Base-by-base conservation (phyloP, 30 jellyfish, hydroid and myxozoan genomes). In the Cassiopea andromeda region DNA sequence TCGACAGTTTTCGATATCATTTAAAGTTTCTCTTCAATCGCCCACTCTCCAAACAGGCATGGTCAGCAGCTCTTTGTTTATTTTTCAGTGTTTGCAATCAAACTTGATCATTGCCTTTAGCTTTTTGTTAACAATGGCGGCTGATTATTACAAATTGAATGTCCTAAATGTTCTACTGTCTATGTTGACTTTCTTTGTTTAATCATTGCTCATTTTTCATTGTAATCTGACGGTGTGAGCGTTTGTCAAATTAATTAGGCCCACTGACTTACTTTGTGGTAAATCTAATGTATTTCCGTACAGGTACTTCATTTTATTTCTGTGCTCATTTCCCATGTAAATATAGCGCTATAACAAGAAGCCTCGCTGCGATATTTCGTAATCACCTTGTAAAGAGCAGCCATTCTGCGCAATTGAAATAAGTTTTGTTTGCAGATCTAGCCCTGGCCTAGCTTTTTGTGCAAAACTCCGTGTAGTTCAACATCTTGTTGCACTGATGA, bases 131-230 rank as follows among this genome's bases (percentile, higher is more conserved):
- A 19, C 79, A 1, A 14, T 70, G 79, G 79, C 79, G 79, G 4
- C 79, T 70, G 79, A 7, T 54, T 19, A 54, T 70, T 43, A 18
- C 79, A 70, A 7, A 1, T 70, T 19, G 57, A 12, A 4, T 54
- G 7, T 70, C 14, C 54, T 70, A 19, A 70, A 15, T 7, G 14
- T 43, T 1, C 79, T 6, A 8, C 58, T 19, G 79, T 70, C 79
- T 70, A 7, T 70, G 79, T 70, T 70, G 79, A 70, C 79, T 1
- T 70, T 1, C 79, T 1, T 4, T 70, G 79, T 70, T 19, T 70
- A 19, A 70, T 15, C 79, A 2, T 15, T 19, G 54, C 79, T 70
- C 79, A 70, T n/a, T n/a, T 70, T 43, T 70, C 79, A 70, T 70
- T 70, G 79, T 43, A 19, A 19, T 3, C 54, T 70, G 8, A 6